Evolutionary conservation across 2,113 vertebrate genomes (phyloP), one percentile per base, ranked within the genome.

Genomic region (Acrocephalus kingi): DNA sequence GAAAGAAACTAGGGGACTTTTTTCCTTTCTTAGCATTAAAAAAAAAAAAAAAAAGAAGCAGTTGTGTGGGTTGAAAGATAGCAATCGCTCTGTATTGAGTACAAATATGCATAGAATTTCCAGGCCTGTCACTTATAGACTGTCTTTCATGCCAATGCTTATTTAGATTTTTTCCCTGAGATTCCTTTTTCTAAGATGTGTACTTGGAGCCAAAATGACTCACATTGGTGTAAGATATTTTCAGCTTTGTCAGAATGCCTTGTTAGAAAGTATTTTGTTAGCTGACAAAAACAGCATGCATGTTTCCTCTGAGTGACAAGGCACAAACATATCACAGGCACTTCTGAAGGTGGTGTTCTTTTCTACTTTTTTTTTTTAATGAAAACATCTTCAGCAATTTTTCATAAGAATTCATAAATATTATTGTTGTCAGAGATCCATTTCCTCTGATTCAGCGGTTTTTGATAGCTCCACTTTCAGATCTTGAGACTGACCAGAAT

Each of bases 131-230:
- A 85, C 83, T 94, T 96, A 37, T 74, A 89, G 82, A 81, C 23
- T 2, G 2, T 67, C 62, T 90, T 84, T 92, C 72, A 63, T 89
- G 84, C 95, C 93, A 96, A 87, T 28, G 35, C 37, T 90, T 52
- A 71, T 39, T 89, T 85, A 59, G 41, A 7, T 19, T 43, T 91
- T 84, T 85, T 27, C 2, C 39, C 61, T 69, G 56, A 89, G 48
- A 90, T 84, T 93, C 37, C 30, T 66, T 89, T 81, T 84, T 64
- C 43, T 71, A 30, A 90, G 56, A 82, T 86, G 43, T 81, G 37
- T 61, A 63, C 73, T 73, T 79, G 51, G 45, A 89, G 95, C 87
- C 95, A 96, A 96, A 93, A 89, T 96, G 96, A 97, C 59, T 97
- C 97, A 69, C 37, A 82, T 74, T 7, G 5, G 7, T 81, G 87